phyloP scores from a whole-genome alignment of 2,797 vertebrate species.

The Coilia nasus region DNA sequence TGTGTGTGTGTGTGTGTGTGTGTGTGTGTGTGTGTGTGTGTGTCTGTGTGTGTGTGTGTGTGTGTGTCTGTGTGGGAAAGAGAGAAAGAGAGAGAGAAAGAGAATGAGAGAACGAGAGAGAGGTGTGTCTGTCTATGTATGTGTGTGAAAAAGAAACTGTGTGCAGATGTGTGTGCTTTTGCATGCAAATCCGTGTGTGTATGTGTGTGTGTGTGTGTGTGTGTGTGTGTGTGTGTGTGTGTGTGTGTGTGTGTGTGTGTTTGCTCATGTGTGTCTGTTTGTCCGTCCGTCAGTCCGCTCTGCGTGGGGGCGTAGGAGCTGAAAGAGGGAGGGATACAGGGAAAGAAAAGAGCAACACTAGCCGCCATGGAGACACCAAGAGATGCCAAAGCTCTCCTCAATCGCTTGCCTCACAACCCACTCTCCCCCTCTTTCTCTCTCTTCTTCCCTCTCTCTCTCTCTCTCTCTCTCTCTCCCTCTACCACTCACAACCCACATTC shows the following conservation, averaged over 20 bases:
- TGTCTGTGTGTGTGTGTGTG: neutral
- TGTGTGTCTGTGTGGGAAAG: neutral
- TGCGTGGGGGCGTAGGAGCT: neutral
- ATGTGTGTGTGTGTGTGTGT: neutral
- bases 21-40: neutral
- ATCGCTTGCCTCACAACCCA: neutral
- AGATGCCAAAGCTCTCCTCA: slow-evolving; percentile 58
- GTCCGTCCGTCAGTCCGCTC: neutral
- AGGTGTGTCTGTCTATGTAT: neutral
- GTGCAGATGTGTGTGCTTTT: slow-evolving; percentile 11
- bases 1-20: neutral
- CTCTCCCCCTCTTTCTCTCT: neutral
- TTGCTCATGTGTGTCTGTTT: slow-evolving; percentile 5
- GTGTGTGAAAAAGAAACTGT: neutral
- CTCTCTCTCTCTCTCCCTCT: slow-evolving; percentile 34
- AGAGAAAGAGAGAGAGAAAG: no score
- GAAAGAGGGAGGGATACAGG: slow-evolving; percentile 41
- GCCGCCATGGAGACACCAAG: slow-evolving; percentile 67
- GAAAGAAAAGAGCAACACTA: slow-evolving; percentile 52
- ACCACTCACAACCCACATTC: slow-evolving; percentile 48
- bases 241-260: no score
- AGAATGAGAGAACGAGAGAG: neutral
- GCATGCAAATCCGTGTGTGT: neutral
- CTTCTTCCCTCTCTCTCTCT: slow-evolving; percentile 30
- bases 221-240: neutral